Conservation (phyloP, 1,140 invertebrate species). For the Oncopodura yosiiana region DNA sequence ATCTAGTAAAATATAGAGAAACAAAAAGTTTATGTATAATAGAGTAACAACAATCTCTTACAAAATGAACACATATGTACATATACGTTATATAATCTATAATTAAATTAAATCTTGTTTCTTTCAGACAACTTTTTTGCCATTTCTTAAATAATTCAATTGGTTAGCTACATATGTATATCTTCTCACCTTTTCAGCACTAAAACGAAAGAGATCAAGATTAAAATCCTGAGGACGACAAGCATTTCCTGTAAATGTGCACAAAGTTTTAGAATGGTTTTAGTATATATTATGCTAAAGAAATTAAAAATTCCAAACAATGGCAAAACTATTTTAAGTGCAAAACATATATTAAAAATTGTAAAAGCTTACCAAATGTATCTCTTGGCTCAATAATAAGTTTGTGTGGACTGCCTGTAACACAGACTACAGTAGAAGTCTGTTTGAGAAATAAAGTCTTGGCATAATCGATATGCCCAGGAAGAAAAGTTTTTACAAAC, state of each 20-base stretch:
- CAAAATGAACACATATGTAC: neutral
- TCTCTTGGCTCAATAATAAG: conserved; percentile 80
- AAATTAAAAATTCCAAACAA: too few species aligned
- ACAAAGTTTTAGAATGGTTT: too few species aligned
- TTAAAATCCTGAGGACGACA: conserved; percentile 42
- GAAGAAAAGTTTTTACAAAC: conserved; percentile 49
- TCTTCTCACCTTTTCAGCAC: conserved; percentile 24
- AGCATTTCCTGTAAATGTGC: too few species aligned
- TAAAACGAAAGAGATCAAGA: conserved; percentile 29
- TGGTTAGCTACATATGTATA: neutral
- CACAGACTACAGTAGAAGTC: conserved; percentile 75
- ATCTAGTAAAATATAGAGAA: conserved; percentile 17
- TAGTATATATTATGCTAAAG: too few species aligned
- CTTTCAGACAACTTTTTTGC: too few species aligned
- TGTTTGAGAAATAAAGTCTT: conserved; percentile 75
- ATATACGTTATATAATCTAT: neutral
- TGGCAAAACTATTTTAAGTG: too few species aligned
- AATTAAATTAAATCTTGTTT: neutral
- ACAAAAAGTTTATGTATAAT: too few species aligned
- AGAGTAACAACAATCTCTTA: too few species aligned
- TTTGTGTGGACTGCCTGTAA: conserved; percentile 60
- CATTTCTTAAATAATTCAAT: neutral
- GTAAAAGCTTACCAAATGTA: too few species aligned
- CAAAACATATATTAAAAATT: too few species aligned
- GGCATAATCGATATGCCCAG: conserved; percentile 68